These are phyloP conservation scores for Dendropsophus ebraccatus DNA, from an alignment of 2,113 vertebrate genomes.

Conservation along the genomic window DNA sequence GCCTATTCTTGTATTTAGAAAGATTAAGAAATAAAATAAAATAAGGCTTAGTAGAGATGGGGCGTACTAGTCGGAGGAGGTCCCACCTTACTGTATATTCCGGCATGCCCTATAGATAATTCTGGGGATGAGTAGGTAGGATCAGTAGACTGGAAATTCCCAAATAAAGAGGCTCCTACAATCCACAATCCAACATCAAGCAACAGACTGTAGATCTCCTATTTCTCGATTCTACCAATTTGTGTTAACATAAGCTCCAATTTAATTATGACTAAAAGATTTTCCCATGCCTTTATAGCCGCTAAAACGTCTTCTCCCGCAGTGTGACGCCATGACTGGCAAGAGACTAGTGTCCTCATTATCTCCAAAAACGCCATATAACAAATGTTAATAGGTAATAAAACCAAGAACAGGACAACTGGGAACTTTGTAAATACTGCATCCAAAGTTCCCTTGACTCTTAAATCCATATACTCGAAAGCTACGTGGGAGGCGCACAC, in stretches of 20 bases:
- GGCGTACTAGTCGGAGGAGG: no score
- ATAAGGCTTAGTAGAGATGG: no score
- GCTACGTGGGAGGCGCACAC: background rate
- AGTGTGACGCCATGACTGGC: background rate
- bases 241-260: background rate
- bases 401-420: background rate
- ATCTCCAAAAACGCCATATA: background rate
- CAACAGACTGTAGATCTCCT: background rate
- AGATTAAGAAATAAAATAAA: no score
- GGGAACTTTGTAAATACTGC: background rate
- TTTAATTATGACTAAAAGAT: background rate
- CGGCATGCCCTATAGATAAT: no score
- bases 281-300: conserved; percentile 2
- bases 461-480: background rate
- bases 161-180: no score
- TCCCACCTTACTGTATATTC: no score
- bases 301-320: background rate
- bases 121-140: no score
- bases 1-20: no score
- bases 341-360: background rate
- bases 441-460: background rate
- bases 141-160: no score
- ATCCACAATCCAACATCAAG: no score
- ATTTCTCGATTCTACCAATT: background rate
- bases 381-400: background rate